Percentiles rank a stretch among this genome's conserved stretches.
Conservation (phyloP, 2,797 vertebrate species). For the Pangasius sanitwongsei region DNA sequence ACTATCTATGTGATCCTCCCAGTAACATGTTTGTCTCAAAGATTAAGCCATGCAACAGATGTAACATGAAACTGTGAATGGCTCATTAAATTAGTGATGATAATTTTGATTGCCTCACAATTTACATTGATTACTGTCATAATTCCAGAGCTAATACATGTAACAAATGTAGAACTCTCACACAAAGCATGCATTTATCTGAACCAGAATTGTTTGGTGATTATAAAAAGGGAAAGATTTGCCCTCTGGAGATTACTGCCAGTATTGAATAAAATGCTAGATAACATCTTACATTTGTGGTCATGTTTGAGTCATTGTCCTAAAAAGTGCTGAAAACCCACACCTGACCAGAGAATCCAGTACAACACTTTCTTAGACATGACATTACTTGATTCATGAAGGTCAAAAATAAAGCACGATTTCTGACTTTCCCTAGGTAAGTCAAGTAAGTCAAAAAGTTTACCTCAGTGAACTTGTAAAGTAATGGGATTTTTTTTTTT, state of each 20-base stretch:
- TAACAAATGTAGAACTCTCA: not conserved
- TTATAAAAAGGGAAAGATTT: not conserved
- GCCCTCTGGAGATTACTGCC: slow-evolving; percentile 3
- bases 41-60: not conserved
- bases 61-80: not conserved
- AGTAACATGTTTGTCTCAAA: not conserved
- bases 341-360: not conserved
- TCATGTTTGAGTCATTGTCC: not conserved
- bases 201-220: not conserved
- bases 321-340: not conserved
- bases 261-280: slow-evolving; percentile 11
- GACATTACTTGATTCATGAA: not conserved
- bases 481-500: too few relatives aligned
- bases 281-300: slow-evolving; percentile 8
- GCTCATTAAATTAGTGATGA: not conserved
- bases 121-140: not conserved
- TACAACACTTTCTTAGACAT: not conserved
- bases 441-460: not conserved
- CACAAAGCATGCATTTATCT: not conserved
- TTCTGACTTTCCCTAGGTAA: not conserved
- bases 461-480: too few relatives aligned
- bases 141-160: not conserved
- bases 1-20: not conserved
- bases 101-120: not conserved
- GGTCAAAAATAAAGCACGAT: not conserved